Percentiles rank a stretch among this genome's conserved stretches.
Conservation (phyloP, 2,888 invertebrate genomes). For the Frankliniella fusca region DNA sequence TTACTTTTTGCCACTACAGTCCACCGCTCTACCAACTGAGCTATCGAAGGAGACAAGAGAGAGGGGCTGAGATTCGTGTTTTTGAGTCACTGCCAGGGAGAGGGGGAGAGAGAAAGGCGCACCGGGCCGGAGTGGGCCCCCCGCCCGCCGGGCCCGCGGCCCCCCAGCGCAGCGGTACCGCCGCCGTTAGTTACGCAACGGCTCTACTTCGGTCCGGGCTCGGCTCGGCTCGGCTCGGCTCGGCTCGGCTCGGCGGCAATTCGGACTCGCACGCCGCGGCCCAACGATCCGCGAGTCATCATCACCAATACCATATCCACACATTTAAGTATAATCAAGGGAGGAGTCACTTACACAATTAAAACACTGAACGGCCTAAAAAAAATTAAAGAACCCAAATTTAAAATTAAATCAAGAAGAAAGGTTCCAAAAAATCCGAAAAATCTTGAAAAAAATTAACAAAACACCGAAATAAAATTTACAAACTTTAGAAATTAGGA, state of each 20-base stretch:
- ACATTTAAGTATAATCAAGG: too few species aligned
- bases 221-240: background rate
- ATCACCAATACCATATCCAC: background rate
- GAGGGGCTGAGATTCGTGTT: background rate
- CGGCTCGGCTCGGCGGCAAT: background rate
- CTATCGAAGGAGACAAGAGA: slow-evolving; percentile 31
- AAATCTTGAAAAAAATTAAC: too few species aligned
- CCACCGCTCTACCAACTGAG: slow-evolving; percentile 34
- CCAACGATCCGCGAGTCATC: background rate
- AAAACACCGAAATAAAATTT: too few species aligned
- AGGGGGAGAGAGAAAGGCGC: background rate
- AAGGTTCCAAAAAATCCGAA: too few species aligned
- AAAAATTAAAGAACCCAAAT: too few species aligned
- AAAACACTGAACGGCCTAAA: too few species aligned
- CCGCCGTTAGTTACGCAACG: background rate
- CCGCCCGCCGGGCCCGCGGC: too few species aligned
- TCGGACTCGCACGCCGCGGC: background rate
- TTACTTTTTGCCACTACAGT: slow-evolving; percentile 10
- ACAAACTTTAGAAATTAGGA: too few species aligned
- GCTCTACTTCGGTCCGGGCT: background rate
- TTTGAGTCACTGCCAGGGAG: background rate
- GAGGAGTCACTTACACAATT: too few species aligned
- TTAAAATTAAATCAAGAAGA: too few species aligned
- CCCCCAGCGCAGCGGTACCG: background rate
- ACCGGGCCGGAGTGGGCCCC: background rate